Evolutionary conservation across 2,888 invertebrate species (phyloP).

Genomic region (Geophilus truncorum): DNA sequence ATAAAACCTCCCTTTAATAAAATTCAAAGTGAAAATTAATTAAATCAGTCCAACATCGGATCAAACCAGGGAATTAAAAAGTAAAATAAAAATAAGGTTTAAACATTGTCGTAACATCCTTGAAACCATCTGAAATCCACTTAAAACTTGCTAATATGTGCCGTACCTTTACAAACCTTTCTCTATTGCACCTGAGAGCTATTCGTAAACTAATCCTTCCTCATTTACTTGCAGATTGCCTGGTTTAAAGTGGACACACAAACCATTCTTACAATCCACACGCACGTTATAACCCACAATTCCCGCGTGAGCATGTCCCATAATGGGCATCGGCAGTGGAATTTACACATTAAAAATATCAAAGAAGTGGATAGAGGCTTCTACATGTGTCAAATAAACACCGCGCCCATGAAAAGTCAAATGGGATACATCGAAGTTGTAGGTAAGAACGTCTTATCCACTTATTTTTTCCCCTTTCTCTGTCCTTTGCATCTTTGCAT

Average conservation of each 20-base stretch:
- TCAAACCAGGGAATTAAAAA: not conserved
- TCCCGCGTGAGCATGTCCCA: constrained; percentile 78
- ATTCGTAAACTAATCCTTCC: constrained; percentile 39
- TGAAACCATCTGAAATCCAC: not conserved
- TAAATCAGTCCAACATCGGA: not conserved
- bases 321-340: constrained; percentile 52
- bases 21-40: not conserved
- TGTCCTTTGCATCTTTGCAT: too few species aligned
- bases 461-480: not conserved
- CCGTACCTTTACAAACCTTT: not conserved
- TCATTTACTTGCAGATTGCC: constrained; percentile 63
- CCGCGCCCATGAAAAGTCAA: constrained; percentile 36
- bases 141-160: not conserved
- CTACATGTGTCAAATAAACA: constrained; percentile 75
- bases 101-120: not conserved
- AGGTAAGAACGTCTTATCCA: constrained; percentile 31
- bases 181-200: constrained; percentile 44
- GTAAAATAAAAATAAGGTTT: not conserved
- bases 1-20: too few species aligned
- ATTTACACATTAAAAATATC: constrained; percentile 36
- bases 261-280: constrained; percentile 87
- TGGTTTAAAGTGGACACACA: constrained; percentile 92
- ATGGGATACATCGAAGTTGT: constrained; percentile 35
- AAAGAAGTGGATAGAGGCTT: constrained; percentile 76
- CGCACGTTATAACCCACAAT: constrained; percentile 87